A percentile compares a stretch with the other conserved stretches of the same genome.
Conservation (phyloP, 2,113 vertebrate genomes). For the Chionodraco myersi region DNA sequence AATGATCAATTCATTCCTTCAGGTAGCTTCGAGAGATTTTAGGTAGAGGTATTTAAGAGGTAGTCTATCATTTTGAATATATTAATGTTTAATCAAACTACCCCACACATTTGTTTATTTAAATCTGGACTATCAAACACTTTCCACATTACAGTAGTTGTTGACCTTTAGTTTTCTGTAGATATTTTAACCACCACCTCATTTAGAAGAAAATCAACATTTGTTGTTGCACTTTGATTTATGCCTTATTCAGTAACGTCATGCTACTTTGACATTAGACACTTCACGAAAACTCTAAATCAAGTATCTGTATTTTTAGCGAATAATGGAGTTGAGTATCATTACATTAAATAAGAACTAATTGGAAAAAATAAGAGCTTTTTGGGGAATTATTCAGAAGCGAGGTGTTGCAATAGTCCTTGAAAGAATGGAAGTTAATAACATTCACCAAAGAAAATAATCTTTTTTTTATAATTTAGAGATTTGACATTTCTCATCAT, state of each 20-base stretch:
- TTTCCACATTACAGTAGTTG: conserved; percentile 13
- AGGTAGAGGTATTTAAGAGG: conserved; percentile 11
- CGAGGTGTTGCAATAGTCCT: not conserved
- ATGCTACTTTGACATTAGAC: not conserved
- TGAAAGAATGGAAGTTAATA: not conserved
- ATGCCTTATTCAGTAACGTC: conserved; percentile 58
- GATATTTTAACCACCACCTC: not conserved
- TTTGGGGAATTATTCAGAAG: no score
- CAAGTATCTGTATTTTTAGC: not conserved
- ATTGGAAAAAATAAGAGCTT: no score
- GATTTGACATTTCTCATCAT: no score
- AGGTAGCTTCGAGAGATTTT: not conserved
- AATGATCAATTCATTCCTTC: not conserved
- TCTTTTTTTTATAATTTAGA: no score
- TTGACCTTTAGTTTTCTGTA: no score
- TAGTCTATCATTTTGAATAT: conserved; percentile 19
- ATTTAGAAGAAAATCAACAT: not conserved
- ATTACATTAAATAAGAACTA: no score
- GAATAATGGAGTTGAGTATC: not conserved
- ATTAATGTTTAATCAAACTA: conserved; percentile 45
- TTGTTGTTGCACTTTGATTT: conserved; percentile 64
- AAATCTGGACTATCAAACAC: not conserved
- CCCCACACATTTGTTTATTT: conserved; percentile 45
- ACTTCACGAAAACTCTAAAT: not conserved
- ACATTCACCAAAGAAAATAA: not conserved